Evolutionary conservation across 2,113 vertebrate species (phyloP).

Genomic region (Dipodomys spectabilis): DNA sequence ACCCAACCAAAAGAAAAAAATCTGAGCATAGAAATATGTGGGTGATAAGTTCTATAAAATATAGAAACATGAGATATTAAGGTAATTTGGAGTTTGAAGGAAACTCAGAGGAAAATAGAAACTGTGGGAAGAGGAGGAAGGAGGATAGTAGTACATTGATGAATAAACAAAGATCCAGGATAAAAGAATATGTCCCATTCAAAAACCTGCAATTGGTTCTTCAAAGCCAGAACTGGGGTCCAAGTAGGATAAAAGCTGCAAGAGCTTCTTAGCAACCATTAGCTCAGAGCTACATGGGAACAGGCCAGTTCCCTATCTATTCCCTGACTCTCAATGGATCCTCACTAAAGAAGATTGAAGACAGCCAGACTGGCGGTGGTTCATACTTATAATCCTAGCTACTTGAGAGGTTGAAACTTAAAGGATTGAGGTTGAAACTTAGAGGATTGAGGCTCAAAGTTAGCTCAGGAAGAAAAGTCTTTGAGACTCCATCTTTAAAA

Average conservation of each 20-base stretch:
- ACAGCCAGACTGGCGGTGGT: too few relatives aligned
- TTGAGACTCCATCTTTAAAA: too few relatives aligned
- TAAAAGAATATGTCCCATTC: background rate
- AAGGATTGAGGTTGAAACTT: too few relatives aligned
- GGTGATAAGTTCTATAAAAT: background rate
- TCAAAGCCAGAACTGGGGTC: accelerated
- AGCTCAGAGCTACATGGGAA: background rate
- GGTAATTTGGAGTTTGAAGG: background rate
- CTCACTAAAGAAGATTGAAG: background rate
- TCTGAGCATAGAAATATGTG: background rate
- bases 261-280: background rate
- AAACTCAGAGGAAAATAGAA: background rate
- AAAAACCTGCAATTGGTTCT: background rate
- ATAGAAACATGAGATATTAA: background rate
- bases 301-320: background rate
- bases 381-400: too few relatives aligned
- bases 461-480: too few relatives aligned
- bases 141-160: too few relatives aligned
- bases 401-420: too few relatives aligned
- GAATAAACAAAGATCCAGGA: background rate
- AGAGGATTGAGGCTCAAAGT: too few relatives aligned
- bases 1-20: too few relatives aligned
- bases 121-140: background rate
- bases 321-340: background rate
- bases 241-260: background rate